Base-by-base conservation (phyloP, 2,888 invertebrate genomes). In the Polia nebulosa region DNA sequence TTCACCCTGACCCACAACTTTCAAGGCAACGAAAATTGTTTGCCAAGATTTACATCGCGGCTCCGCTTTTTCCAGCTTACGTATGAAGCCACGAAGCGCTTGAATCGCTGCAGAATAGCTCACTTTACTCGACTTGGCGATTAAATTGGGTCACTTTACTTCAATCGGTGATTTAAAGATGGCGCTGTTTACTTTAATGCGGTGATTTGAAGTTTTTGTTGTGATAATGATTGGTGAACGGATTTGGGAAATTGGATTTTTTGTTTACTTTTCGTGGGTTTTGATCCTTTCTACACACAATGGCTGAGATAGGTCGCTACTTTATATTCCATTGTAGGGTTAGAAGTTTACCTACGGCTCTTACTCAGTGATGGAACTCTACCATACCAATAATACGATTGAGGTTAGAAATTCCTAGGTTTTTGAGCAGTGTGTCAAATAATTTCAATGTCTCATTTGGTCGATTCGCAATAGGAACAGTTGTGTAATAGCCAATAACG, bases 11-110 rank as follows among this genome's bases (percentile, higher is more conserved):
- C 91, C 91, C 77, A 81, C 68, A 76, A 85, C 74, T 85, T 86
- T 89, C 90, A 91, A 92, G 92, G 92, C 83, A 79, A 87, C 84
- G 76, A 82, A 87, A 86, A 87, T 85, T 84, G 85, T 83, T 78
- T 61, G 82, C 76, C 67, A 82, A 83, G 88, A 84, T 85, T 85
- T 83, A 79, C 74, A 78, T 84, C 66, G 72, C 61, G 71, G 60
- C 68, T 62, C 53, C 68, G 60, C 73, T 70, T 72, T 82, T 84
- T 69, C 62, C 59, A 78, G 72, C 78, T 67, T 73, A 75, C 71
- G 64, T 81, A 72, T 67, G 58, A 71, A 61, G 56, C 72, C 56
- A 57, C 52, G 69, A 29, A 58, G 55, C 58, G 78, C 77, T 70
- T 60, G 62, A 70, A 77, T 67, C 62, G 68, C 67, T 73, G 55